phyloP scores from a whole-genome alignment of 2,113 vertebrate genomes.

The Nothoprocta perdicaria region DNA sequence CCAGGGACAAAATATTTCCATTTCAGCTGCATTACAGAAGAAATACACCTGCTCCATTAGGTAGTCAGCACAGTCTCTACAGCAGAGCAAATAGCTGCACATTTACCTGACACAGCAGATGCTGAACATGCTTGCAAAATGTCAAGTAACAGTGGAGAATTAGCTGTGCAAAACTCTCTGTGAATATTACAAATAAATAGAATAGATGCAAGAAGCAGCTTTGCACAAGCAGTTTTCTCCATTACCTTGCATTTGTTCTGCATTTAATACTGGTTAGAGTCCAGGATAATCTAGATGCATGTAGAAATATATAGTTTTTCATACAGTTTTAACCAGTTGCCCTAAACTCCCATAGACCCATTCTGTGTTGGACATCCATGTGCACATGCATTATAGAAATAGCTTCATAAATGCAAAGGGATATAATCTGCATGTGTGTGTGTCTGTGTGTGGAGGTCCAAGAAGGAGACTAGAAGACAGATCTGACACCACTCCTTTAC shows the following conservation, averaged over 20 bases:
- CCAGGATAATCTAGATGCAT: not conserved
- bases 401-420: not conserved
- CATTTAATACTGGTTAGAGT: not conserved
- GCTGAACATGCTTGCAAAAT: conserved; percentile 37
- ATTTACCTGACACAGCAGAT: conserved; percentile 36
- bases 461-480: not conserved
- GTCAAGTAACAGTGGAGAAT: not conserved
- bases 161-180: not conserved
- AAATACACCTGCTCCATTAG: conserved; percentile 56
- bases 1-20: conserved; percentile 65
- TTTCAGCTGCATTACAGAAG: conserved; percentile 44
- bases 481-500: not conserved
- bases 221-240: not conserved
- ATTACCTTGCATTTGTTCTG: not conserved
- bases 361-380: not conserved
- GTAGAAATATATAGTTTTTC: not conserved
- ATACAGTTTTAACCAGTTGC: not conserved
- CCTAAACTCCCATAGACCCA: not conserved
- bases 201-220: not conserved
- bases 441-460: not conserved
- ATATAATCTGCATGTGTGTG: not conserved
- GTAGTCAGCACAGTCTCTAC: conserved; percentile 32
- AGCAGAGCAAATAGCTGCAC: conserved; percentile 28
- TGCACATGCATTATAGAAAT: not conserved
- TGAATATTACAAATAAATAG: conserved; percentile 24